phyloP scores from a whole-genome alignment of 2,113 vertebrate species.

The Electrona antarctica region DNA sequence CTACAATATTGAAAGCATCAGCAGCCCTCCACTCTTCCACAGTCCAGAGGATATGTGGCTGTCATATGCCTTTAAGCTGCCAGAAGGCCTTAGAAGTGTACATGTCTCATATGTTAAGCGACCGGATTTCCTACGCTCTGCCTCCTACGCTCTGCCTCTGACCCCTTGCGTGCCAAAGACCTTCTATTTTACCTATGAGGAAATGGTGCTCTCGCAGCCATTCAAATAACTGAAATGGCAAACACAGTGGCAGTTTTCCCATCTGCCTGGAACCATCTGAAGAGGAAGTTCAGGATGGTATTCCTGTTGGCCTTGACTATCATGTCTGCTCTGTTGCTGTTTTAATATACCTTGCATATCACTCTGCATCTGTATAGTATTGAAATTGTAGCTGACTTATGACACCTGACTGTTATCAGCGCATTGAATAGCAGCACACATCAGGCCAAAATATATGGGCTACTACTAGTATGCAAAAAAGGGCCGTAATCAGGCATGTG shows the following conservation, averaged over 20 bases:
- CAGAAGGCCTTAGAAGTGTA: conserved; percentile 15
- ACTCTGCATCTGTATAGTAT: not conserved
- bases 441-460: too few relatives aligned
- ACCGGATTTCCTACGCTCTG: not conserved
- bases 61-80: conserved; percentile 27
- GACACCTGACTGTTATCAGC: not conserved
- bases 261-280: conserved; percentile 1
- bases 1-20: conserved; percentile 27
- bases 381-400: not conserved
- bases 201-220: conserved; percentile 9
- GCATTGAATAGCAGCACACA: too few relatives aligned
- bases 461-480: too few relatives aligned
- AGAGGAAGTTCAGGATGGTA: conserved; percentile 28
- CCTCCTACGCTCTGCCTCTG: not conserved
- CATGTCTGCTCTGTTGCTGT: conserved; percentile 2
- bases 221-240: conserved; percentile 25
- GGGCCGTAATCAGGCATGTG: too few relatives aligned
- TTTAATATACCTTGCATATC: conserved; percentile 24
- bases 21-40: conserved; percentile 4
- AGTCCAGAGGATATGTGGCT: conserved; percentile 23
- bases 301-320: not conserved
- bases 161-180: not conserved
- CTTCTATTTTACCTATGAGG: conserved; percentile 20
- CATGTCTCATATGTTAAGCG: not conserved
- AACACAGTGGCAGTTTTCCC: not conserved